Percentiles rank a stretch among this genome's conserved stretches.
Evolutionary conservation across 2,797 vertebrate species (phyloP).

Genomic region (Onychomys leucogaster): DNA sequence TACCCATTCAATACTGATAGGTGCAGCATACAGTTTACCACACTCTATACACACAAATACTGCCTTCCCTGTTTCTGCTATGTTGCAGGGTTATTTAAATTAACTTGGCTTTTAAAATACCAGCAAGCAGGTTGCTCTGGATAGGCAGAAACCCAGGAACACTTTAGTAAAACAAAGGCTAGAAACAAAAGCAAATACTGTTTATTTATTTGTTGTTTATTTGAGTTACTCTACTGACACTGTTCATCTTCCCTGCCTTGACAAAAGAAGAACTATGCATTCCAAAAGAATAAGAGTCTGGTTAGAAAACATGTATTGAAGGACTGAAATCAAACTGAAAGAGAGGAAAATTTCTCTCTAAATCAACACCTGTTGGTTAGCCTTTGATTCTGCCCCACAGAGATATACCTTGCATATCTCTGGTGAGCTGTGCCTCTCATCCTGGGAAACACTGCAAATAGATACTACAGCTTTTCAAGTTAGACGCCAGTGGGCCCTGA

Average conservation of each 20-base stretch:
- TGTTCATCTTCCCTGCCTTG: background rate
- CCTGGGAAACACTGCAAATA: conserved; percentile 5
- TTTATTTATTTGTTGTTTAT: background rate
- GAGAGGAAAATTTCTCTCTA: background rate
- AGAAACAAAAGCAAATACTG: conserved; percentile 30
- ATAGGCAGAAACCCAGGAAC: background rate
- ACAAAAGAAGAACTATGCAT: conserved; percentile 23
- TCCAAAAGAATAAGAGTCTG: background rate
- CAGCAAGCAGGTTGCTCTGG: background rate
- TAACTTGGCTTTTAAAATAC: conserved; percentile 11
- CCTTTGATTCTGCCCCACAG: background rate
- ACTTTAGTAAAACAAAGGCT: background rate
- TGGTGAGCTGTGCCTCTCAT: background rate
- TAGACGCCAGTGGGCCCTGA: background rate
- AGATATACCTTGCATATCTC: conserved; percentile 2
- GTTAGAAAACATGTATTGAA: conserved; percentile 7
- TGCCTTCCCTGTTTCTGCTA: background rate
- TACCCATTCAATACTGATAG: background rate
- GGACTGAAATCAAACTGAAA: conserved; percentile 22
- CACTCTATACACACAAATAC: background rate
- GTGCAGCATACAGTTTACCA: background rate
- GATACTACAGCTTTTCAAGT: conserved; percentile 24
- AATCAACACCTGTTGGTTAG: background rate
- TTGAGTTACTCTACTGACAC: background rate
- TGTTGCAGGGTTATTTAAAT: conserved; percentile 29